Base-by-base conservation (phyloP, 2,888 invertebrate species). In the Bugula neritina region DNA sequence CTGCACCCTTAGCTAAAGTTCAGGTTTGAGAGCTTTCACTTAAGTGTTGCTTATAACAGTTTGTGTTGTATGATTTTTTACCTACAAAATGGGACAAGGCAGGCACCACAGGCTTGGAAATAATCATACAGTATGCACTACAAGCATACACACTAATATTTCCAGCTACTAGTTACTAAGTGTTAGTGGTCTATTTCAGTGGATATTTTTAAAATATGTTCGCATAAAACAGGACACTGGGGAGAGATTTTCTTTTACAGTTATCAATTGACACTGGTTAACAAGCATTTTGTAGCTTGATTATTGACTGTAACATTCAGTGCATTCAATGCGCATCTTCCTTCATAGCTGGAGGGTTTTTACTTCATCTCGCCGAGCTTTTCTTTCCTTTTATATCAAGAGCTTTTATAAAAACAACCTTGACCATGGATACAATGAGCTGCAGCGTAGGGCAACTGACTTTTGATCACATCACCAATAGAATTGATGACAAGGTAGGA, bases 381-480 rank as follows among this genome's bases (percentile, higher is more conserved):
- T n/a, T n/a, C n/a, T n/a, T n/a, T n/a, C n/a, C n/a, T n/a, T n/a
- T n/a, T n/a, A n/a, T n/a, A n/a, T n/a, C n/a, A n/a, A n/a, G n/a
- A n/a, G n/a, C n/a, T n/a, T n/a, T n/a, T n/a, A n/a, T n/a, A n/a
- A 43, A 27, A 57, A 10, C 57, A 57, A n/a, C 10, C 57, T 52
- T 21, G 27, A 57, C 34, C 13, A 63, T 63, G 63, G 63, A 63
- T 10, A 25, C 63, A 31, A 63, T 63, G 63, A 63, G 63, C 63
- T 63, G 63, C 63, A 63, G 63, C 31, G 63, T 34, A 13, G 63
- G 63, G 17, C 25, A 63, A 31, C 29, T 63, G 63, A 63, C 63
- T 25, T 63, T 63, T 27, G 27, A 63, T 25, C 63, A 63, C 17
- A 31, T 63, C 27, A 63, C 63, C 10, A 27, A 63, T 10, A 2